Percentiles rank a stretch among this genome's conserved stretches.
Evolutionary conservation across 2,888 invertebrate genomes (phyloP).

Genomic region (Habroteleia sp.): DNA sequence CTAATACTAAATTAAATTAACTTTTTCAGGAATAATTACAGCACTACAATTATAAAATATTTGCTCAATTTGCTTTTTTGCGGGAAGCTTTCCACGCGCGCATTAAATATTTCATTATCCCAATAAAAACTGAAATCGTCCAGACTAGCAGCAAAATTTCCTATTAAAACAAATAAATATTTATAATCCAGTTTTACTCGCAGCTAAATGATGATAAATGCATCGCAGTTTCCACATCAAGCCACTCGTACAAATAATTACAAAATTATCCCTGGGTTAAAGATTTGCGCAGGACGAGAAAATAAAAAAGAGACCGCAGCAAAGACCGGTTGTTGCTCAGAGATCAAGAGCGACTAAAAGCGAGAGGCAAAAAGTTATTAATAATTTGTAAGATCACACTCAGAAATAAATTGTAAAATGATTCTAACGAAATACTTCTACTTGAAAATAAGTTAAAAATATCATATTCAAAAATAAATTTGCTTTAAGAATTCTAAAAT

Average conservation of each 20-base stretch:
- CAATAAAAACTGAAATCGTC: neutral
- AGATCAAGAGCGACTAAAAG: neutral
- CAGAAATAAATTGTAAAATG: too few relatives aligned
- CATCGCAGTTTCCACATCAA: slow-evolving; percentile 1
- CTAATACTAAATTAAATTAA: too few relatives aligned
- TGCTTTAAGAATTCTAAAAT: too few relatives aligned
- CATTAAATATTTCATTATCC: neutral
- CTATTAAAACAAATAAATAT: slow-evolving; percentile 13
- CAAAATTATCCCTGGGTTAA: slow-evolving; percentile 7
- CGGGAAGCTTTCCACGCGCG: too few relatives aligned
- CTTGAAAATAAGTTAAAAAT: too few relatives aligned
- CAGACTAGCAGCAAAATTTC: neutral
- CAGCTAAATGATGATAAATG: slow-evolving; percentile 3
- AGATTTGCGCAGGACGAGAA: slow-evolving; percentile 5
- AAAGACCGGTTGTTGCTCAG: neutral
- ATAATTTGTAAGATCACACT: slow-evolving; percentile 39
- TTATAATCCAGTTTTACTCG: slow-evolving; percentile 6
- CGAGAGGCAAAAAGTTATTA: slow-evolving; percentile 33
- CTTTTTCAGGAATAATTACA: too few relatives aligned
- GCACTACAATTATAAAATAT: too few relatives aligned
- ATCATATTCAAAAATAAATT: too few relatives aligned
- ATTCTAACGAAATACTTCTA: too few relatives aligned
- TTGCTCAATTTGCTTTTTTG: too few relatives aligned
- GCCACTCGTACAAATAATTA: slow-evolving; percentile 24
- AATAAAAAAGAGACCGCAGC: neutral